phyloP scores from a whole-genome alignment of 2,888 invertebrate genomes.

The Pecten maximus region DNA sequence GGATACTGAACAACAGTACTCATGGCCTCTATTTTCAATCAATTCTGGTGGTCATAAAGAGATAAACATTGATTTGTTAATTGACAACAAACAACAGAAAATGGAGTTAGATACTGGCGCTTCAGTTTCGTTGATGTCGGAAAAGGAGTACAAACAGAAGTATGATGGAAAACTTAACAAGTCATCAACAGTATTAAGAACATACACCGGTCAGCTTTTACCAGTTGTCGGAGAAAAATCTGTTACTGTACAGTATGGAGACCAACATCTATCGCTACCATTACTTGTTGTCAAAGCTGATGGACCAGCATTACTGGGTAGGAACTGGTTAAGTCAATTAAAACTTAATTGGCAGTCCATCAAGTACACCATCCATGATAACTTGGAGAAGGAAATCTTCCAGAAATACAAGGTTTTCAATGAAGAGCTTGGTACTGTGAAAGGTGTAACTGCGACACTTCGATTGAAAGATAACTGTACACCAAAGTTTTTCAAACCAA shows the following conservation, averaged over 20 bases:
- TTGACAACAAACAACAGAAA: slow-evolving; percentile 28
- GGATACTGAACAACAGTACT: too few relatives aligned
- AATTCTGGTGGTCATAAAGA: slow-evolving; percentile 9
- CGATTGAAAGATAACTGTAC: too few relatives aligned
- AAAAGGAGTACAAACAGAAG: slow-evolving; percentile 37
- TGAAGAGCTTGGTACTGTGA: too few relatives aligned
- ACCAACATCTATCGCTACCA: background rate
- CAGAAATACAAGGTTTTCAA: too few relatives aligned
- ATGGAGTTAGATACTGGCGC: slow-evolving; percentile 50
- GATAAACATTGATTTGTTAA: slow-evolving; percentile 30
- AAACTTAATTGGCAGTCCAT: slow-evolving; percentile 45
- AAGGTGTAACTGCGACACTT: too few relatives aligned
- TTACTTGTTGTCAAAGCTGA: slow-evolving; percentile 42
- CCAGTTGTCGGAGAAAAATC: background rate
- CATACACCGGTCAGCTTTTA: slow-evolving; percentile 44
- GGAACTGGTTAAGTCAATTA: slow-evolving; percentile 46
- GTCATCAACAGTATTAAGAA: background rate
- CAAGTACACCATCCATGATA: too few relatives aligned
- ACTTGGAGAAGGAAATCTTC: too few relatives aligned
- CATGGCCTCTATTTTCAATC: too few relatives aligned
- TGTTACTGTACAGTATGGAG: slow-evolving; percentile 38
- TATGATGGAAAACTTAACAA: background rate
- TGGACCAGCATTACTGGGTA: slow-evolving; percentile 47
- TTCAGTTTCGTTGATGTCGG: slow-evolving; percentile 43
- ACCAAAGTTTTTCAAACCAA: too few relatives aligned